Evolutionary conservation across 2,113 vertebrate genomes (phyloP).

Genomic region (Cryptotis parvus): DNA sequence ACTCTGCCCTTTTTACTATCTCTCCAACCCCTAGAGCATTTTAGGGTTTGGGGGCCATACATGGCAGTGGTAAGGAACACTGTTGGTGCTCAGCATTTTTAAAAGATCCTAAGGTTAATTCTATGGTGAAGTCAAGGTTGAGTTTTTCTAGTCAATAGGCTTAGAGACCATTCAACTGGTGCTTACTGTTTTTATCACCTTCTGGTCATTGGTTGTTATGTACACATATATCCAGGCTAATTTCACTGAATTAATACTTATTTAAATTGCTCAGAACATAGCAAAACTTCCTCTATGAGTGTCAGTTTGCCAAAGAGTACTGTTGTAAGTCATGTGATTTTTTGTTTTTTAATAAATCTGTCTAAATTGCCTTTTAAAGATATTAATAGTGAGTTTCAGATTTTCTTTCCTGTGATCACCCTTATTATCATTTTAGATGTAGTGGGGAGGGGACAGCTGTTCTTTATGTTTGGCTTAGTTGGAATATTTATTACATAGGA

Average conservation of each 20-base stretch:
- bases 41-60: too few species aligned
- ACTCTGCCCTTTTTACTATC: too few species aligned
- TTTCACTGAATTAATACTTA: constrained; percentile 10
- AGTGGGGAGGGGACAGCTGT: background rate
- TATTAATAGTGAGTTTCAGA: constrained; percentile 43
- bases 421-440: background rate
- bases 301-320: constrained; percentile 17
- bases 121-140: background rate
- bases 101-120: background rate
- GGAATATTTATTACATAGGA: constrained; percentile 41
- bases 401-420: constrained; percentile 39
- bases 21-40: too few species aligned
- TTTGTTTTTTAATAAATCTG: constrained; percentile 36
- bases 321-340: background rate
- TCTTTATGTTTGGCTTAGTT: background rate
- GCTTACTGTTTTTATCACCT: background rate
- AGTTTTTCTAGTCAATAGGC: background rate
- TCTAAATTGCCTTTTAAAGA: constrained; percentile 33
- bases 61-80: too few species aligned
- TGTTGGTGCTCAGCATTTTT: background rate
- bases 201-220: background rate
- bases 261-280: constrained; percentile 36
- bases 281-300: background rate
- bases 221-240: background rate
- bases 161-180: background rate